A percentile compares a stretch with the other conserved stretches of the same genome.
Evolutionary conservation across 53 echinoderm and acorn worm genomes (phyloP).

Genomic region (Actinopyga echinites): DNA sequence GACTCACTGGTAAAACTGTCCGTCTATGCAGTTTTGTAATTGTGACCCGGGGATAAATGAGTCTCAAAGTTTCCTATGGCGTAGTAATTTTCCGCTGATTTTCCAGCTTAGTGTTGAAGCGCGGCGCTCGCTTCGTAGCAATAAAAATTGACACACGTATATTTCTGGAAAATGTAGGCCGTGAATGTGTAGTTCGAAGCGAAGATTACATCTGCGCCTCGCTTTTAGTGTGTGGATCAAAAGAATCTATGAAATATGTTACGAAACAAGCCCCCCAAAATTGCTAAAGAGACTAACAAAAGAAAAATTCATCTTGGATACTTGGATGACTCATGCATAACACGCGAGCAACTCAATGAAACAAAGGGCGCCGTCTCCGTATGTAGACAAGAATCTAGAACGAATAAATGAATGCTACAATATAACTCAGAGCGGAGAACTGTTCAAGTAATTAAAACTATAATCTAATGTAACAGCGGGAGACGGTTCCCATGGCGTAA

Average conservation of each 20-base stretch:
- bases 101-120: neutral
- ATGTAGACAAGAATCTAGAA: too few species aligned
- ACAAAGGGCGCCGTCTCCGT: too few species aligned
- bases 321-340: slow-evolving; percentile 4
- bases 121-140: neutral
- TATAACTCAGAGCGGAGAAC: too few species aligned
- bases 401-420: too few species aligned
- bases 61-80: neutral
- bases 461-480: too few species aligned
- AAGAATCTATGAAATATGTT: slow-evolving; percentile 7
- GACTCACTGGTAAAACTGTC: slow-evolving; percentile 7
- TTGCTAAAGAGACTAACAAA: slow-evolving; percentile 22
- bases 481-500: too few species aligned
- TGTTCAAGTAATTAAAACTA: too few species aligned
- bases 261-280: neutral
- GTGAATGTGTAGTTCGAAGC: too few species aligned
- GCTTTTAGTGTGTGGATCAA: neutral
- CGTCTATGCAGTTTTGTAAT: neutral
- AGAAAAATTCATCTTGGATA: neutral
- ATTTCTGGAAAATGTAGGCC: neutral
- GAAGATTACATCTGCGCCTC: neutral
- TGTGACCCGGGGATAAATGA: slow-evolving; percentile 20
- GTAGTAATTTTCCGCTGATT: slow-evolving; percentile 5
- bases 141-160: slow-evolving; percentile 26
- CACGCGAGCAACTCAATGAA: too few species aligned